A percentile compares a stretch with the other conserved stretches of the same genome.
Evolutionary conservation across 2,113 vertebrate species (phyloP).

Genomic region (Forbesichthys papilliferus): DNA sequence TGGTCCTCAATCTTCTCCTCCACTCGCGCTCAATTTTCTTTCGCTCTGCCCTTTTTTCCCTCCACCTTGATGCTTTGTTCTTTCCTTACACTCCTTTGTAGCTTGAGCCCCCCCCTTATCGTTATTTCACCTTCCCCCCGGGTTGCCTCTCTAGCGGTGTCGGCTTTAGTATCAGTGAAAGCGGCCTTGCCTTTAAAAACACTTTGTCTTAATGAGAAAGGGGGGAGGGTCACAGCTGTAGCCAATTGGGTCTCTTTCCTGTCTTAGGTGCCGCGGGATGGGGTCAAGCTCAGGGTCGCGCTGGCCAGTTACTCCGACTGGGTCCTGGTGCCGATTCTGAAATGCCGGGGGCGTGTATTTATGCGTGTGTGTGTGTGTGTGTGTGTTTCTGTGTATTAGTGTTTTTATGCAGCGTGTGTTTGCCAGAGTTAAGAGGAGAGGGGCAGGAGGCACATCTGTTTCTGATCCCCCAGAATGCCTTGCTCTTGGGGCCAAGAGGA

Average conservation of each 20-base stretch:
- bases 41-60: constrained; percentile 59
- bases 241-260: constrained; percentile 79
- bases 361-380: constrained; percentile 26
- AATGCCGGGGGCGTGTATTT: constrained; percentile 51
- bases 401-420: neutral
- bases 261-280: constrained; percentile 70
- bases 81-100: constrained; percentile 44
- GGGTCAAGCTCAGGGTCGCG: constrained; percentile 74
- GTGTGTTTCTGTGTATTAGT: constrained; percentile 18
- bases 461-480: constrained; percentile 73
- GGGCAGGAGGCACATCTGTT: constrained; percentile 77
- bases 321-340: constrained; percentile 64
- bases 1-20: constrained; percentile 34
- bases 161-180: constrained; percentile 76
- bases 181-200: constrained; percentile 77
- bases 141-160: constrained; percentile 49
- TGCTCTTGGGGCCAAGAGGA: constrained; percentile 63
- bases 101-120: constrained; percentile 21
- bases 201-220: constrained; percentile 79
- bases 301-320: constrained; percentile 59
- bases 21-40: constrained; percentile 48
- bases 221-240: constrained; percentile 76
- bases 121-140: constrained; percentile 46
- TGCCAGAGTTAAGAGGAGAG: constrained; percentile 53
- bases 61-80: constrained; percentile 67